A percentile compares a stretch with the other conserved stretches of the same genome.
Conservation (phyloP, 2,888 invertebrate genomes). For the Cryptocephalus moraei region DNA sequence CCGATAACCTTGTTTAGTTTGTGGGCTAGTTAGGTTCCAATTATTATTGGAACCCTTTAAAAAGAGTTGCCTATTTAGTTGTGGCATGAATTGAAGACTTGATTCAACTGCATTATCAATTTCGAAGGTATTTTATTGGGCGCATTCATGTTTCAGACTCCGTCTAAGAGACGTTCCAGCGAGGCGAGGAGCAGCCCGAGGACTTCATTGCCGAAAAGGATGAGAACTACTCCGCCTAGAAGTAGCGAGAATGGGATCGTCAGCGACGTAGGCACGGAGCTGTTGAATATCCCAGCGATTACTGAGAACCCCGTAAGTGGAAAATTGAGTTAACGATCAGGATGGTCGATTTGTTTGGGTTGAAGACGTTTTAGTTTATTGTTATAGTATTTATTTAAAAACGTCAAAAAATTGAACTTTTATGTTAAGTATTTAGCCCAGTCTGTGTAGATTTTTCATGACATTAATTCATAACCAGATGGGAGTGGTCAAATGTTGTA, state of each 20-base stretch:
- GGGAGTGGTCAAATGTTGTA: too few species aligned
- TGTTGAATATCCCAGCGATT: conserved; percentile 59
- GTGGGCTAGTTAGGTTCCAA: too few species aligned
- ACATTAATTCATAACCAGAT: too few species aligned
- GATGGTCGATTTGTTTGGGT: too few species aligned
- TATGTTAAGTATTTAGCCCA: too few species aligned
- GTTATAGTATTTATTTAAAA: too few species aligned
- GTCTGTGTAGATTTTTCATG: too few species aligned
- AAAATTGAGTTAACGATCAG: not conserved
- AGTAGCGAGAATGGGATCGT: conserved; percentile 40
- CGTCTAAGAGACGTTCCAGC: conserved; percentile 11
- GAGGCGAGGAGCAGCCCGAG: conserved; percentile 10
- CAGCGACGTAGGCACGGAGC: conserved; percentile 28
- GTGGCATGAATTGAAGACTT: too few species aligned
- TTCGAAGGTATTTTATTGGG: not conserved
- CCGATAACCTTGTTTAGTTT: not conserved
- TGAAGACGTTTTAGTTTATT: too few species aligned
- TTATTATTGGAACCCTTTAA: too few species aligned
- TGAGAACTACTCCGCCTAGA: conserved; percentile 31
- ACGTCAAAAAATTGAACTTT: too few species aligned
- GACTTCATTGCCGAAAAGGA: conserved; percentile 40
- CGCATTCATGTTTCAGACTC: conserved; percentile 7
- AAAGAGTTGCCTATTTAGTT: too few species aligned
- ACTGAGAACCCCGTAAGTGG: conserved; percentile 59
- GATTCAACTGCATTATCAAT: not conserved